Conservation (phyloP, 2,797 vertebrate genomes). For the Thripadectes ignobilis region DNA sequence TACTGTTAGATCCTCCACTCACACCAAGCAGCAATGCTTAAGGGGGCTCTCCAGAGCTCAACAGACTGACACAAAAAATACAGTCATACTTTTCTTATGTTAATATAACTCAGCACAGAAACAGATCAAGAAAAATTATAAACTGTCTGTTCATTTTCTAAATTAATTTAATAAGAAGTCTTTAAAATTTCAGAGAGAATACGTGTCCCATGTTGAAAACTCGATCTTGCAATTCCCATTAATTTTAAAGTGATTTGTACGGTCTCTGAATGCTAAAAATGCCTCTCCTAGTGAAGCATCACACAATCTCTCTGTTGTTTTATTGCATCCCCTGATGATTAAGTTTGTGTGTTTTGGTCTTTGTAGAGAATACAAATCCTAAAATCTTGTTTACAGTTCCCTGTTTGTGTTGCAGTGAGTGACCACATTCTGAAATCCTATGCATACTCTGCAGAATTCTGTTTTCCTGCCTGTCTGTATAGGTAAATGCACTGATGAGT, state of each 20-base stretch:
- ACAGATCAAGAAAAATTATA: background rate
- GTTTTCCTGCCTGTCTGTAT: background rate
- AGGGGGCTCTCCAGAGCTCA: background rate
- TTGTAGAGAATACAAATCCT: background rate
- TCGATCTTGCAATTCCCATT: background rate
- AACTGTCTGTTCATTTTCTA: background rate
- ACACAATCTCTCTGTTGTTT: background rate
- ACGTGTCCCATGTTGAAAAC: background rate
- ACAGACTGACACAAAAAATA: background rate
- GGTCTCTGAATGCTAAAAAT: background rate
- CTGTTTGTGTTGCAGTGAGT: background rate
- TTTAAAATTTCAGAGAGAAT: background rate
- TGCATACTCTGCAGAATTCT: background rate
- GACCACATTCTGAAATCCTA: background rate
- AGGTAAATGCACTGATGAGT: background rate
- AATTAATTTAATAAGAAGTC: background rate
- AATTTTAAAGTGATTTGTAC: background rate
- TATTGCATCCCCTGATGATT: background rate
- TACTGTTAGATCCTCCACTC: background rate
- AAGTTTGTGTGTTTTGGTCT: background rate
- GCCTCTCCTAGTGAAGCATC: background rate
- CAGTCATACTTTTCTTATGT: background rate
- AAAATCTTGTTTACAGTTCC: background rate
- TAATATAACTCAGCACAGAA: background rate
- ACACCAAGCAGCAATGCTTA: background rate